Base-by-base conservation (phyloP, 2,797 vertebrate genomes). In the Limnodromus scolopaceus region DNA sequence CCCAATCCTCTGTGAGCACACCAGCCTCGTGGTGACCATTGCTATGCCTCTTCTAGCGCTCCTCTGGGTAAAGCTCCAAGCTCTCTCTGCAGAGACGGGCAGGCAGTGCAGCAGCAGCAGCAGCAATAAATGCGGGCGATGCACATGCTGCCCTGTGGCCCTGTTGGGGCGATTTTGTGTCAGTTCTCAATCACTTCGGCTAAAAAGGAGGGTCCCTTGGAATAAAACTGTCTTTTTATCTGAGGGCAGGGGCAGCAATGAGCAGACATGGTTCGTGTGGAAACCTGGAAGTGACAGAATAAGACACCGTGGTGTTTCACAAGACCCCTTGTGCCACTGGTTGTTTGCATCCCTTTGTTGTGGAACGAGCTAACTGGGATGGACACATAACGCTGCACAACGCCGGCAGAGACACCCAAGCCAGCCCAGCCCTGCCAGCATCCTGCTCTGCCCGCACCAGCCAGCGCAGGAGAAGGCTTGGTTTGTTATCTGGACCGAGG, bases 301-400 rank as follows among this genome's bases (percentile, higher is more conserved):
- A 17, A 64, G 34, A 13, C 14, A 15, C 11, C 0, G 0, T 13
- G 49, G 36, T 51, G 39, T 66, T 92, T 79, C 39, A 53, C 66
- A 45, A 92, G 78, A 45, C 46, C 58, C 30, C 69, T 16, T 16
- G 36, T 22, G 66, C 61, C 49, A 8, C 90, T 51, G 89, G 68
- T 46, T 65, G 53, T 81, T 84, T 84, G 69, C 60, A 34, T 89
- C 51, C 55, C 79, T 91, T 91, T 95, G 84, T 88, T 96, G 74
- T 63, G 46, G 51, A 49, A 76, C 1, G 82, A 89, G 87, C 91
- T 71, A 9, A 20, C 46, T 9, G 68, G 84, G 70, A 90, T 17
- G 39, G 14, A 63, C 1, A 6, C 3, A 2, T 25, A 46, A 66
- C 3, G 11, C 81, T 54, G 71, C 79, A 49, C 41, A 34, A 41